Conservation (phyloP, 2,113 vertebrate species). For the Riparia riparia region DNA sequence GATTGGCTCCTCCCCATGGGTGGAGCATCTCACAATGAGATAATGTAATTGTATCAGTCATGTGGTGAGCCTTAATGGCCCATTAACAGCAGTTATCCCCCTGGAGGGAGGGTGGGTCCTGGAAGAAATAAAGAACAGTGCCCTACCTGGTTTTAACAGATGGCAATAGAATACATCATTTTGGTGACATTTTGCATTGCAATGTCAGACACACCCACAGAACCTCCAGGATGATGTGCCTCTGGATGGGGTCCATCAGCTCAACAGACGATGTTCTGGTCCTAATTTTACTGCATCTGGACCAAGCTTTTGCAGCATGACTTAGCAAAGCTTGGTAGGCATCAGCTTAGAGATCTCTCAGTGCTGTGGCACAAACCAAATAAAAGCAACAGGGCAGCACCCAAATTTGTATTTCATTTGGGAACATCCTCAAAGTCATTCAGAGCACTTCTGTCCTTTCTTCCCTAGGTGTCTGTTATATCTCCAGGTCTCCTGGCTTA, state of each 20-base stretch:
- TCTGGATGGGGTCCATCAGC: neutral
- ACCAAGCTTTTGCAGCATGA: neutral
- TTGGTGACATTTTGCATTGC: neutral
- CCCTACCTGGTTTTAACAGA: neutral
- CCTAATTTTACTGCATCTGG: neutral
- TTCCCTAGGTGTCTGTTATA: neutral
- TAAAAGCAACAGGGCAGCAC: neutral
- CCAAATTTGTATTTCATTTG: neutral
- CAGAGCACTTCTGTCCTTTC: neutral
- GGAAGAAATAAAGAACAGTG: neutral
- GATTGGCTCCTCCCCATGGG: neutral
- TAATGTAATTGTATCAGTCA: neutral
- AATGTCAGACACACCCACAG: neutral
- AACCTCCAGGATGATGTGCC: neutral
- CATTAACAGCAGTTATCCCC: neutral
- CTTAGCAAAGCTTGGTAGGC: neutral
- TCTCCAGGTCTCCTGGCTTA: neutral
- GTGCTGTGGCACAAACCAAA: neutral
- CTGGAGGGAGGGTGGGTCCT: neutral
- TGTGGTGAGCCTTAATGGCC: neutral
- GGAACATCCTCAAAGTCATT: neutral
- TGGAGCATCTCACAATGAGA: neutral
- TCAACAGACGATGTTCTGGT: neutral
- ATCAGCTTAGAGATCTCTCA: neutral
- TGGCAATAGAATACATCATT: neutral